Evolutionary conservation across 1,140 invertebrate genomes (phyloP), one percentile per base, ranked within the genome.

Genomic region (Magallana ariakensis): DNA sequence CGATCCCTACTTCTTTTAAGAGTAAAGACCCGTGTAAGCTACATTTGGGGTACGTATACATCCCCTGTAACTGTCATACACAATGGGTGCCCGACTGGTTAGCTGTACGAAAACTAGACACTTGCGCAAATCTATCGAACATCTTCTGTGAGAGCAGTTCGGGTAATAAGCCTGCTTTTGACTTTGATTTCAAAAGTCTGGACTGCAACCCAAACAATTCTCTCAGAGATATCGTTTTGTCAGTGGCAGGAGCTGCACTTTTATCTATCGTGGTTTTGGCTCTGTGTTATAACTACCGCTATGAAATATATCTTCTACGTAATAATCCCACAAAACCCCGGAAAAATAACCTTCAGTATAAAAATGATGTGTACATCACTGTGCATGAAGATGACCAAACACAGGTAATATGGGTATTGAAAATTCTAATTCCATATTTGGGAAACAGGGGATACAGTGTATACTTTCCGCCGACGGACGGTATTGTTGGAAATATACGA

Each of bases 261-360:
- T 19, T 84, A 3, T n/a, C 33, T 9, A n/a, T 60, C 16, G 57
- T n/a, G 1, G 56, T 10, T 22, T 19, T 60, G n/a, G 82, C 55
- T 19, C 19, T 84, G 33, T 58, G 53, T 22, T 84, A 57, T 56
- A n/a, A 84, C 22, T 84, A 58, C 56, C 82, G 57, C 10, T 57
- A 57, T 26, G 82, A 84, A 84, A 58, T 84, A n/a, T 58, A 56
- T 84, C 57, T 84, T 33, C 15, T 84, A 11, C 26, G 57, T 58
- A 84, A 57, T 22, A 84, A 84, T 84, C 26, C 56, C 33, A 16
- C 6, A 19, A 57, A 33, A 26, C 22, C 55, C 13, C 16, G 56
- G n/a, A 84, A 26, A 60, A 54, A 60, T 15, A 26, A 33, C 26
- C n/a, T 84, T 11, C 56, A n/a, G 16, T 46, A 57, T n/a, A 58